Conservation (phyloP, 2,113 vertebrate species). For the Epinephelus cyanopodus region DNA sequence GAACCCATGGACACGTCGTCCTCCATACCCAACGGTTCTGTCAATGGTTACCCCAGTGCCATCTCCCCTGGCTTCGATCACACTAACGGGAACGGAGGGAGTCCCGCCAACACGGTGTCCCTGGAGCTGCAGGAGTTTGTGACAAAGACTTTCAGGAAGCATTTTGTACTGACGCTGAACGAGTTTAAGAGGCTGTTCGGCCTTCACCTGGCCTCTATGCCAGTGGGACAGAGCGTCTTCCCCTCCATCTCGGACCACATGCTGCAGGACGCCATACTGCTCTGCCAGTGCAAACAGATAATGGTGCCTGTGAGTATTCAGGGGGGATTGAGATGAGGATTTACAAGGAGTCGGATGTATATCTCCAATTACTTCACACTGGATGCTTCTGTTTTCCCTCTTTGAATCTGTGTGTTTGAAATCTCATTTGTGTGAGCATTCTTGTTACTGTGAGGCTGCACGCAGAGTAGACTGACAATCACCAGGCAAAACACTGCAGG, state of each 20-base stretch:
- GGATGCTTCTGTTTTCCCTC: not conserved
- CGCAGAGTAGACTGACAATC: not conserved
- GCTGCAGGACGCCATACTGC: conserved; percentile 94
- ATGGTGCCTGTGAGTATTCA: conserved; percentile 96
- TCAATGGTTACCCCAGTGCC: conserved; percentile 86
- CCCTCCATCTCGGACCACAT: conserved; percentile 94
- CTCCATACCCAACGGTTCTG: conserved; percentile 82
- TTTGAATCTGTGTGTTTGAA: not conserved
- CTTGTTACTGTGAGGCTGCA: not conserved
- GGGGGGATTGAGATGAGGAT: not conserved
- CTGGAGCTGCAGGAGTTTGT: conserved; percentile 94
- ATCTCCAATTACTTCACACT: not conserved
- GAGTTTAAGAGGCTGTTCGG: conserved; percentile 97
- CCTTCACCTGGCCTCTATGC: conserved; percentile 94
- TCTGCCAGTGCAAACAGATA: conserved; percentile 94
- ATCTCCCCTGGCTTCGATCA: conserved; percentile 73
- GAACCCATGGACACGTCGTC: conserved; percentile 91
- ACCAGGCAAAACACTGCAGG: not conserved
- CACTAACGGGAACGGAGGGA: conserved; percentile 81
- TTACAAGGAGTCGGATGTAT: not conserved
- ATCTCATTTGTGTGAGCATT: not conserved
- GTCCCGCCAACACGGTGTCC: conserved; percentile 67
- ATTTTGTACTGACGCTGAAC: conserved; percentile 94
- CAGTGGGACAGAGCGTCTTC: conserved; percentile 89
- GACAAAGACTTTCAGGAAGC: conserved; percentile 90